These are phyloP conservation scores for Lampris megalopsis DNA, from an alignment of 2,113 vertebrate genomes.

Conservation along the genomic window DNA sequence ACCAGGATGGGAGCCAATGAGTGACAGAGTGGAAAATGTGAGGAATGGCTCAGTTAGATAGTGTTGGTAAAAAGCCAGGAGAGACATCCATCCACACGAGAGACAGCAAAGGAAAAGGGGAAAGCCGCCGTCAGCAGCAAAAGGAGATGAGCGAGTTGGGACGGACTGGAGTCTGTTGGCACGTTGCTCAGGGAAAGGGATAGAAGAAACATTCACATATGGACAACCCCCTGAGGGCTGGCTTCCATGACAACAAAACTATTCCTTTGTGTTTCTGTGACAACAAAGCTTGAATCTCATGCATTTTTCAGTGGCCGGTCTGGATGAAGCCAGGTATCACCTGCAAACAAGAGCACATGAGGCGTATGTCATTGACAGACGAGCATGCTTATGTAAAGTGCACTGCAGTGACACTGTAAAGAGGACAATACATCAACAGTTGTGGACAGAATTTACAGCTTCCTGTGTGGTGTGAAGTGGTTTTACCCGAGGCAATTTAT, in stretches of 20 bases:
- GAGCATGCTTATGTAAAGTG: constrained; percentile 18
- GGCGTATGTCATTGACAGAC: neutral
- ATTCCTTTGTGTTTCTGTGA: constrained; percentile 48
- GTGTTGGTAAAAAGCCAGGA: constrained; percentile 66
- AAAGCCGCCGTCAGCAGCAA: constrained; percentile 63
- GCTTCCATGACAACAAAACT: constrained; percentile 57
- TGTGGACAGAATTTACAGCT: constrained; percentile 22
- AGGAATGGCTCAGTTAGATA: constrained; percentile 63
- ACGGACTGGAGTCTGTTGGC: constrained; percentile 37
- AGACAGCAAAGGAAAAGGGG: constrained; percentile 33
- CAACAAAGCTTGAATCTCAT: constrained; percentile 36
- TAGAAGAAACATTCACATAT: constrained; percentile 59
- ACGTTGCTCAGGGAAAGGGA: constrained; percentile 60
- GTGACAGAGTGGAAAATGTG: constrained; percentile 79
- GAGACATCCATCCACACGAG: constrained; percentile 5
- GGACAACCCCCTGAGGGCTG: constrained; percentile 24
- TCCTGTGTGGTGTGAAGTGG: constrained; percentile 14
- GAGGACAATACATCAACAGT: constrained; percentile 15
- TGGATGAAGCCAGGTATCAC: constrained; percentile 28
- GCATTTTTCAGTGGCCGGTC: constrained; percentile 20
- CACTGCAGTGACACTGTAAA: constrained; percentile 1
- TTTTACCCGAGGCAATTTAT: constrained; percentile 5
- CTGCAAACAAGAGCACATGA: neutral
- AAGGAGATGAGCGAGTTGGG: constrained; percentile 55
- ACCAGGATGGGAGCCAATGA: constrained; percentile 58